Conservation (phyloP, 2,888 invertebrate genomes). For the Antitype chi region DNA sequence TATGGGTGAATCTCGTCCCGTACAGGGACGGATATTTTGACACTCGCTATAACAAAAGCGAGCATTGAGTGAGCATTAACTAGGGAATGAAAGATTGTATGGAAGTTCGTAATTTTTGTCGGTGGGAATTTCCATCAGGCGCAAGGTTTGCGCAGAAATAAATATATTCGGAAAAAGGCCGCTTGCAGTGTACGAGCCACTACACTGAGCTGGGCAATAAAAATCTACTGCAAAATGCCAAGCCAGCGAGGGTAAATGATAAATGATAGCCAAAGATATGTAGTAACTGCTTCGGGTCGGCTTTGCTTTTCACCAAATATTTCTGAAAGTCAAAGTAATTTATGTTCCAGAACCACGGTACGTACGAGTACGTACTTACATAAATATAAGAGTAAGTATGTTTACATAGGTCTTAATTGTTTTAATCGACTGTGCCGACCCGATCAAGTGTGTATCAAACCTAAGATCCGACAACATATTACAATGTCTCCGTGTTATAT, state of each 20-base stretch:
- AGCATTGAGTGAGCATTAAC: not conserved
- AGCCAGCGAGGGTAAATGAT: not conserved
- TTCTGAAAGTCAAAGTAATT: not conserved
- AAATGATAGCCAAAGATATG: not conserved
- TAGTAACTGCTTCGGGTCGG: not conserved
- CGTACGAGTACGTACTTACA: too few relatives aligned
- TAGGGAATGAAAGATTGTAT: not conserved
- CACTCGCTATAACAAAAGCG: too few relatives aligned
- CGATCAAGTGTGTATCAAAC: not conserved
- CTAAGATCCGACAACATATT: constrained; percentile 40
- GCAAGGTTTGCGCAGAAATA: not conserved
- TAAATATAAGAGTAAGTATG: too few relatives aligned
- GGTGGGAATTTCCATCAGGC: not conserved
- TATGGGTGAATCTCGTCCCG: too few relatives aligned
- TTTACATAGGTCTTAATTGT: too few relatives aligned
- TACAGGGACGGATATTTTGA: too few relatives aligned
- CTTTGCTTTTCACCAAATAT: not conserved
- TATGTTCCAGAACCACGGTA: too few relatives aligned
- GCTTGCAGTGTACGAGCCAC: not conserved
- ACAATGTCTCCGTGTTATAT: constrained; percentile 36
- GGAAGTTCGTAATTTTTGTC: not conserved
- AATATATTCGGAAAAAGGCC: not conserved
- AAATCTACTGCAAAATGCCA: not conserved
- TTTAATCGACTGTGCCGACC: not conserved
- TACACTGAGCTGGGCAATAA: not conserved